phyloP scores from a whole-genome alignment of 2,888 invertebrate species.

The Lasioglossum zephyrum region DNA sequence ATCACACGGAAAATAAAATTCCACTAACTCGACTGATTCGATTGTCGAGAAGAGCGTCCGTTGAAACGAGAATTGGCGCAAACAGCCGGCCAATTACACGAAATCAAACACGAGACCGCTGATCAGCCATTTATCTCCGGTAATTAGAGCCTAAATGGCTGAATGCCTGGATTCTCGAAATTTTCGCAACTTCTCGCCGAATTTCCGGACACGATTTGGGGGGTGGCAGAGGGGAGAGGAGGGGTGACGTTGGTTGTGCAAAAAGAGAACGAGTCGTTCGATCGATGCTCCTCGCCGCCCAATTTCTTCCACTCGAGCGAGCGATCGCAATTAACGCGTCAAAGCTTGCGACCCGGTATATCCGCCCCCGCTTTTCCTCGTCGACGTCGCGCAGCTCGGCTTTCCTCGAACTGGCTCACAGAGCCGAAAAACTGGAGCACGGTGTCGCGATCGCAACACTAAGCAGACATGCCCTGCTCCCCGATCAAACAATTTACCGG shows the following conservation, averaged over 20 bases:
- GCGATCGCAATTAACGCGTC: conserved; percentile 23
- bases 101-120: background rate
- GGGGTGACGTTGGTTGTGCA: background rate
- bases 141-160: background rate
- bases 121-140: background rate
- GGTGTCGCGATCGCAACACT: background rate
- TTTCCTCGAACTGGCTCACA: background rate
- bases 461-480: too few relatives aligned
- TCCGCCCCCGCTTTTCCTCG: background rate
- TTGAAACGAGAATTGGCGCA: background rate
- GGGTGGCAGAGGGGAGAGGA: too few relatives aligned
- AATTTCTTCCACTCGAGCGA: conserved; percentile 16
- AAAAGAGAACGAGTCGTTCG: background rate
- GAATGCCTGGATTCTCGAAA: background rate
- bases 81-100: background rate
- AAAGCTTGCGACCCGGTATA: background rate
- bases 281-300: background rate
- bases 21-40: background rate
- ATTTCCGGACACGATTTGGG: background rate
- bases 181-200: background rate
- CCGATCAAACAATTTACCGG: too few relatives aligned
- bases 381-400: background rate
- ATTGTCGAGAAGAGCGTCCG: background rate
- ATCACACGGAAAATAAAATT: background rate
- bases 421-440: background rate